Percentiles rank a stretch among this genome's conserved stretches.
Evolutionary conservation across 2,113 vertebrate genomes (phyloP).

Genomic region (Apistogramma diplotaenia): DNA sequence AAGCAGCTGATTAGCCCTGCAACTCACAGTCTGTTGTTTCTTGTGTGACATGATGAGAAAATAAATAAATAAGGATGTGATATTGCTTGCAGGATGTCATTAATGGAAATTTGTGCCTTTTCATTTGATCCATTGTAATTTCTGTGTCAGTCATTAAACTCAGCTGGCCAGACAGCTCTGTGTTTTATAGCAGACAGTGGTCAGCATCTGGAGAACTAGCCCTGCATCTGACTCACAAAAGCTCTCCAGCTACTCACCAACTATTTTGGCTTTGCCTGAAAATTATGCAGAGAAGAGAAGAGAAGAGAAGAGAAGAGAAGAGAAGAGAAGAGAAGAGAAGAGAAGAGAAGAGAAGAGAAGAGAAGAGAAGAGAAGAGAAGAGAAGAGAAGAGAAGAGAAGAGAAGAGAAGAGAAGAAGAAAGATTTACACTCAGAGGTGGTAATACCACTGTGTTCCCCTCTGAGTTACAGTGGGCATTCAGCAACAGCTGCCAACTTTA

Average conservation of each 20-base stretch:
- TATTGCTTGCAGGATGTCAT: neutral
- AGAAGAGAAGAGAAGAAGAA: neutral
- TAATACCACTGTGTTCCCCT: conserved; percentile 26
- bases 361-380: neutral
- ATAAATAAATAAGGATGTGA: neutral
- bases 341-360: neutral
- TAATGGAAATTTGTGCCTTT: conserved; percentile 35
- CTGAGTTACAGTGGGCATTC: conserved; percentile 24
- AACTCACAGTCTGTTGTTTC: conserved; percentile 4
- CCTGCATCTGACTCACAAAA: conserved; percentile 1
- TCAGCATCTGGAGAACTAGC: conserved; percentile 72
- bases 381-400: neutral
- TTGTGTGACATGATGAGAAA: neutral
- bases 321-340: neutral
- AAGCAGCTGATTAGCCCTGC: conserved; percentile 33
- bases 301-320: neutral
- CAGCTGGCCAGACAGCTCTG: conserved; percentile 47
- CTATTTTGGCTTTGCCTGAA: neutral
- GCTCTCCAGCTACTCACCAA: conserved; percentile 7
- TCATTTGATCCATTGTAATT: conserved; percentile 45
- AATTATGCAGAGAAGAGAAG: neutral
- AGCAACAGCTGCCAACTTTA: conserved; percentile 62
- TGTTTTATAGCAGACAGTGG: conserved; percentile 52
- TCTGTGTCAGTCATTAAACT: conserved; percentile 52
- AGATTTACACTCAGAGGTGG: neutral